Evolutionary conservation across 2,888 invertebrate species (phyloP), one percentile per base, ranked within the genome.

Genomic region (Nephrotoma guestfalica): DNA sequence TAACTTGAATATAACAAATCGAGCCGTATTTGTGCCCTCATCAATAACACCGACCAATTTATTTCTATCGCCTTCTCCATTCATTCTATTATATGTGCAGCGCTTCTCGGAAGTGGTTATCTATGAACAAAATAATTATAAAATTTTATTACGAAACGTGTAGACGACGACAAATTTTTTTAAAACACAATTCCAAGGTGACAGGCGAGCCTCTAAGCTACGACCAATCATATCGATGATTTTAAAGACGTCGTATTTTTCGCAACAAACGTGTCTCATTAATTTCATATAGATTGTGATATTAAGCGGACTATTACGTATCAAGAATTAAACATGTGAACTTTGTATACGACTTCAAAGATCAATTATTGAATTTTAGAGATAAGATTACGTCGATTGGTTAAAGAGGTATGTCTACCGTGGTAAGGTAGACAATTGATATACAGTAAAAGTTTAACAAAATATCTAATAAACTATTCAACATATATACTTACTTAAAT

Each of bases 11-110:
- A 97, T 93, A 92, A 97, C 94, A 93, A 98, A 97, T 89, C 97
- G 92, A 86, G 96, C 95, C 84, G 97, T 97, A 89, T 97, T 96
- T n/a, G 99, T 98, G 88, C 99, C 98, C 90, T 98, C 98, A 90
- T 99, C 98, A 87, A 99, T 96, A 45, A 98, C 98, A 18, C 97
- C 98, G 86, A 99, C 94, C 51, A 98, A 92, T 30, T 90, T 90
- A 85, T 88, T 88, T 83, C 86, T 87, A 85, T 88, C 87, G 9
- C 84, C 85, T 9, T 87, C 87, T 13, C 88, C 51, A 86, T 88
- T 87, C 87, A 87, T 88, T 86, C 7, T 84, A 41, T 41, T 9
- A 30, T 30, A 2, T 30, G 30, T 30, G 30, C 30, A 30, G 30
- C 30, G 15, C 15, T 57, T 15, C 6, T 57, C 15, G 15, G 15